Conservation (phyloP, 2,113 vertebrate species). For the Oncorhynchus mykiss region DNA sequence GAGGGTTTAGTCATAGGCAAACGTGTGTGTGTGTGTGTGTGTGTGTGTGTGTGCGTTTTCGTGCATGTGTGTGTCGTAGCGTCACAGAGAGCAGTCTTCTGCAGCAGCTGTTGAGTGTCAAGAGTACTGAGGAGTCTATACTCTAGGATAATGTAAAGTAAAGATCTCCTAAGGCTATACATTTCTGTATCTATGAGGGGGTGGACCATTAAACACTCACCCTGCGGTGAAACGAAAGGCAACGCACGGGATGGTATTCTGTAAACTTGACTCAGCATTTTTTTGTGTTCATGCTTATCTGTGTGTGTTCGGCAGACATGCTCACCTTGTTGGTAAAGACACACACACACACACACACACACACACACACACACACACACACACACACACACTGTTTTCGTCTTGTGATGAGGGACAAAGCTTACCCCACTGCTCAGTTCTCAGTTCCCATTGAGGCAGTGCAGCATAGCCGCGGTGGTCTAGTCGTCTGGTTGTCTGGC, state of each 20-base stretch:
- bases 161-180: too few species aligned
- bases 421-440: too few species aligned
- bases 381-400: background rate
- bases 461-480: too few species aligned
- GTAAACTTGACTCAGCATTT: slow-evolving; percentile 64
- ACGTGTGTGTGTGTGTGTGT: too few species aligned
- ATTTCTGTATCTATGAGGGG: too few species aligned
- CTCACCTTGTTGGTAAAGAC: background rate
- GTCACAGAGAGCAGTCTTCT: background rate
- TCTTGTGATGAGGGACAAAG: background rate
- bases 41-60: too few species aligned
- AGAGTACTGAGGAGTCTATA: slow-evolving; percentile 12
- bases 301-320: background rate
- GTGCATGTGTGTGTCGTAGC: background rate
- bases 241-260: slow-evolving; percentile 33
- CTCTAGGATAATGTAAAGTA: too few species aligned
- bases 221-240: too few species aligned
- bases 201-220: too few species aligned
- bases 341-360: background rate
- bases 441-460: too few species aligned
- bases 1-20: too few species aligned
- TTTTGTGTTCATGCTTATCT: slow-evolving; percentile 28
- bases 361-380: background rate
- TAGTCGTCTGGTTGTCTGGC: background rate
- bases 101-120: slow-evolving; percentile 21